Conservation (phyloP, 1,140 invertebrate genomes). For the Agrilus planipennis region DNA sequence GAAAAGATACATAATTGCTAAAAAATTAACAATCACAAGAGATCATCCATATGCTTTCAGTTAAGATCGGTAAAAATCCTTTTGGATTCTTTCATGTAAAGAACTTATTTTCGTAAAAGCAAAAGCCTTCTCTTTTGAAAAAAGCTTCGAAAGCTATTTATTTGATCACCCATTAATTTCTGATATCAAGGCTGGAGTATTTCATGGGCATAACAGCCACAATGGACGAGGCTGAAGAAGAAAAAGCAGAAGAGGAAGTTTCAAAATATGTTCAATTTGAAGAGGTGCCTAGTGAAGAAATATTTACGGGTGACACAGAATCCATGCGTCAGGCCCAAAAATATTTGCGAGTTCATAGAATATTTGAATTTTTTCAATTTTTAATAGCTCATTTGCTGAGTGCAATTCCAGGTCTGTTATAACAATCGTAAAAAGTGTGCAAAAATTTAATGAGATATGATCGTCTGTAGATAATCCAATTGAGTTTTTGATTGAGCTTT, state of each 20-base stretch:
- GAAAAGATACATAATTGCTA: too few relatives aligned
- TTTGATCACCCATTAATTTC: too few relatives aligned
- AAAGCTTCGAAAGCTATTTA: too few relatives aligned
- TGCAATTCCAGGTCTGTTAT: conserved; percentile 23
- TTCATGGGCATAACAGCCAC: neutral
- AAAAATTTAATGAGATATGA: conserved; percentile 1
- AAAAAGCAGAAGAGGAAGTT: conserved; percentile 1
- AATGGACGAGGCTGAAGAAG: neutral
- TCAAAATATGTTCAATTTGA: conserved; percentile 8
- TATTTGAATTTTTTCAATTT: conserved; percentile 37
- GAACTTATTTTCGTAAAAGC: too few relatives aligned
- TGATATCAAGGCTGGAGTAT: too few relatives aligned
- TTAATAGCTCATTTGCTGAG: conserved; percentile 35
- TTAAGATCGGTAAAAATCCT: too few relatives aligned
- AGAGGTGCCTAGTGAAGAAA: neutral
- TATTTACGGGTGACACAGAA: conserved; percentile 10
- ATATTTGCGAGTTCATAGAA: conserved; percentile 33
- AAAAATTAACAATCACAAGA: too few relatives aligned
- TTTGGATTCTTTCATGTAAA: too few relatives aligned
- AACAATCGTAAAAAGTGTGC: neutral
- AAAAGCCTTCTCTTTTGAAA: too few relatives aligned
- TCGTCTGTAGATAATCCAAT: conserved; percentile 33
- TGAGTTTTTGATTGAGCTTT: conserved; percentile 34
- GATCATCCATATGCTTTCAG: too few relatives aligned
- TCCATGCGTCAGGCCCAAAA: conserved; percentile 26